Conservation (phyloP, 2,113 vertebrate species). For the Oryzias celebensis region DNA sequence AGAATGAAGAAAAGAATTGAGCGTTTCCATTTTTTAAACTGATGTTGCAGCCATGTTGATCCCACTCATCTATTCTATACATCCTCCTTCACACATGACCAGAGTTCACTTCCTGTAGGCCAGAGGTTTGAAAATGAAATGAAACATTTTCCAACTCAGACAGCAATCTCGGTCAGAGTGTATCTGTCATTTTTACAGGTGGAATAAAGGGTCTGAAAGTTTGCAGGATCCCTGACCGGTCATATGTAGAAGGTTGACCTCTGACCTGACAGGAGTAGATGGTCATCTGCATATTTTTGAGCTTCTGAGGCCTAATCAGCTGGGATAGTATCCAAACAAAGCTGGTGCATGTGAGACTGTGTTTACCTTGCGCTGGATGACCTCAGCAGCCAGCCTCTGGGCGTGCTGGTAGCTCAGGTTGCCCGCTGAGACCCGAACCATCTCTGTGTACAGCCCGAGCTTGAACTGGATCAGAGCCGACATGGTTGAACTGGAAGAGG, state of each 20-base stretch:
- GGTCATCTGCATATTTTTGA: too few species aligned
- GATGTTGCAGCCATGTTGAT: neutral
- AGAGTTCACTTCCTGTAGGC: constrained; percentile 24
- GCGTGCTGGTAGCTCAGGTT: constrained; percentile 67
- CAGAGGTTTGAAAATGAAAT: too few species aligned
- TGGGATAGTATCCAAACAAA: too few species aligned
- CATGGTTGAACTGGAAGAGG: constrained; percentile 17
- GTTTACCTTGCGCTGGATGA: constrained; percentile 75
- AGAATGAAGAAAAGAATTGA: too few species aligned
- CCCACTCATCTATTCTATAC: constrained; percentile 1
- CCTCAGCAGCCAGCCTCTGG: constrained; percentile 65
- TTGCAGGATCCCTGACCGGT: too few species aligned
- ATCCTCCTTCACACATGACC: constrained; percentile 14
- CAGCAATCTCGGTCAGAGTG: neutral
- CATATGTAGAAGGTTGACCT: too few species aligned
- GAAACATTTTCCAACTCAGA: constrained; percentile 29
- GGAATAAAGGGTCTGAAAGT: too few species aligned
- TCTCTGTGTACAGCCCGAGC: constrained; percentile 75
- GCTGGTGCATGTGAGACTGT: rapidly evolving
- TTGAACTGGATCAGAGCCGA: constrained; percentile 66
- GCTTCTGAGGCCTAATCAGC: neutral
- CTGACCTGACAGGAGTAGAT: too few species aligned
- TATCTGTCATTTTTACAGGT: neutral
- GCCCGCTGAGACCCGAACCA: constrained; percentile 51
- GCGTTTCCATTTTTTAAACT: too few species aligned